phyloP scores from a whole-genome alignment of 53 echinoderm and acorn worm genomes.

The Henricia sp. region DNA sequence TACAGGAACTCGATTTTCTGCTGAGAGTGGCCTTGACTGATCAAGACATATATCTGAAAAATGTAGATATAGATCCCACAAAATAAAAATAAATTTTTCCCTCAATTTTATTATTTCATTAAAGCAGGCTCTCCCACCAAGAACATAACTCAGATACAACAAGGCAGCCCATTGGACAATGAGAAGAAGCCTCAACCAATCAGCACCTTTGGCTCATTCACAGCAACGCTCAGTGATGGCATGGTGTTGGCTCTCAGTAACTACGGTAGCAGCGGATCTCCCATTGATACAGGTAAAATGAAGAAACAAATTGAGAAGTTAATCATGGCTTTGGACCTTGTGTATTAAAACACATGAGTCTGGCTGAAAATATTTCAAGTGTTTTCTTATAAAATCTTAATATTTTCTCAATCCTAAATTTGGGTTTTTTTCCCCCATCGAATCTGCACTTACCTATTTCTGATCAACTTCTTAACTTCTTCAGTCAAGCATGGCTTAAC shows the following conservation, averaged over 20 bases:
- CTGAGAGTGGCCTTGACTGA: no score
- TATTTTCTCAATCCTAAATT: no score
- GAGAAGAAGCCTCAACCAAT: slow-evolving; percentile 72
- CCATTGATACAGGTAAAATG: slow-evolving; percentile 63
- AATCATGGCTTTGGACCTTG: no score
- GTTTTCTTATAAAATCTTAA: background rate
- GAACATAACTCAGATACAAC: slow-evolving; percentile 15
- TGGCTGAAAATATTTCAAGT: no score
- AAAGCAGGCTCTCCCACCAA: slow-evolving; percentile 56
- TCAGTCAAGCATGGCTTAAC: no score
- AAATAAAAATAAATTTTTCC: background rate
- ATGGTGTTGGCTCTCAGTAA: slow-evolving; percentile 91
- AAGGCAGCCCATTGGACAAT: slow-evolving; percentile 32
- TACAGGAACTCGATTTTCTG: no score
- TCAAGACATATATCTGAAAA: no score
- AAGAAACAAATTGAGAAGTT: no score
- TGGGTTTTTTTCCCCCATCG: background rate
- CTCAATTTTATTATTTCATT: background rate
- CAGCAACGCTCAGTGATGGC: slow-evolving; percentile 89
- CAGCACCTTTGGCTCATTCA: slow-evolving; percentile 87
- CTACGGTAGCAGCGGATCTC: slow-evolving; percentile 81
- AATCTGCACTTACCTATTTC: no score
- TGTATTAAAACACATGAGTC: no score
- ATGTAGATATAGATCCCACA: no score
- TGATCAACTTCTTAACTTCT: no score